Percentiles rank a stretch among this genome's conserved stretches.
phyloP scores from a whole-genome alignment of 2,113 vertebrate genomes.

The Ochotona princeps region DNA sequence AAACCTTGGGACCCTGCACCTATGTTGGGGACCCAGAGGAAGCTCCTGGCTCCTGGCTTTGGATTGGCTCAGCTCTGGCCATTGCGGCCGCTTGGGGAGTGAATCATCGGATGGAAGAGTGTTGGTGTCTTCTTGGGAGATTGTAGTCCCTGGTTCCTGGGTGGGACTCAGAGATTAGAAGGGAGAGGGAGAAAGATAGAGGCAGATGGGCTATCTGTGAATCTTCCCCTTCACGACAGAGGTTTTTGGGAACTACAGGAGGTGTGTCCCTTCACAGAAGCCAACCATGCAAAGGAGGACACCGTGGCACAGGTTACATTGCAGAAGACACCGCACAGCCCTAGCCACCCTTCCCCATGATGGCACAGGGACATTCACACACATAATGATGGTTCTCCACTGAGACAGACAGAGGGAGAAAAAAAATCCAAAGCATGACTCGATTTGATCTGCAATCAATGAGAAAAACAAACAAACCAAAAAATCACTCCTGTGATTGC shows the following conservation, averaged over 20 bases:
- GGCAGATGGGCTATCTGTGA: background rate
- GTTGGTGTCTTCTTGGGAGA: background rate
- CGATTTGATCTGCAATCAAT: conserved; percentile 18
- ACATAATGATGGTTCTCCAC: background rate
- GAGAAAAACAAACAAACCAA: background rate
- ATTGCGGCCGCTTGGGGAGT: too few relatives aligned
- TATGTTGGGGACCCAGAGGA: too few relatives aligned
- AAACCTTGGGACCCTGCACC: too few relatives aligned
- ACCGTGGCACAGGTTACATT: background rate
- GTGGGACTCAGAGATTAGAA: background rate
- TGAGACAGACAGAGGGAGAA: background rate
- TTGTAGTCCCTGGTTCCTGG: background rate
- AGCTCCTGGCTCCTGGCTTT: too few relatives aligned
- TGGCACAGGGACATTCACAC: background rate
- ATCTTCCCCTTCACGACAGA: background rate
- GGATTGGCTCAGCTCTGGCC: too few relatives aligned
- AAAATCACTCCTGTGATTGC: conserved; percentile 3
- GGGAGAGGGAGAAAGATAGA: background rate
- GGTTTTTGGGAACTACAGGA: background rate
- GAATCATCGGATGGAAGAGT: too few relatives aligned
- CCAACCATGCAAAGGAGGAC: background rate
- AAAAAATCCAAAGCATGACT: background rate
- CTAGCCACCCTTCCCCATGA: background rate
- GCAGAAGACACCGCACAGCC: background rate
- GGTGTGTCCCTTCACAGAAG: background rate